Evolutionary conservation across 1,140 invertebrate genomes (phyloP).

Genomic region (Hesperophylax magnus): DNA sequence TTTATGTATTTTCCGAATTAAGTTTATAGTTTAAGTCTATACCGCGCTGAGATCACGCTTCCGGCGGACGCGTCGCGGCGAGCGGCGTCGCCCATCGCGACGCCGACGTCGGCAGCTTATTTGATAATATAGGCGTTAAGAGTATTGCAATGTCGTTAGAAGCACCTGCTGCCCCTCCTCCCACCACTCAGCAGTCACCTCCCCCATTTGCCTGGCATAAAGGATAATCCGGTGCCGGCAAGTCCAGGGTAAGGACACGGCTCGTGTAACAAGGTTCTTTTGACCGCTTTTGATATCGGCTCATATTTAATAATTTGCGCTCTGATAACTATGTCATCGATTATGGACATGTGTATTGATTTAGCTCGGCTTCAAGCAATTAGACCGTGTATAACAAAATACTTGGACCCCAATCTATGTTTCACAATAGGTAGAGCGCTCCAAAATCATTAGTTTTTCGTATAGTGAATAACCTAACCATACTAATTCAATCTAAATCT

Average conservation of each 20-base stretch:
- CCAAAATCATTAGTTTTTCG: no score
- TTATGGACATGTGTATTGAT: no score
- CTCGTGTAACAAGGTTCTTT: no score
- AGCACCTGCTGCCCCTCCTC: constrained; percentile 21
- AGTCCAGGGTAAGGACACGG: background rate
- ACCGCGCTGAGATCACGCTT: background rate
- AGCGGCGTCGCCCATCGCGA: background rate
- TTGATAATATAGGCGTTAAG: constrained; percentile 51
- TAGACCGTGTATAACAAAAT: no score
- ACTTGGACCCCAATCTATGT: no score
- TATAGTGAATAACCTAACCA: no score
- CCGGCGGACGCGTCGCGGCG: background rate
- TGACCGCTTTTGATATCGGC: no score
- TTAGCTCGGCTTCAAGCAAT: no score
- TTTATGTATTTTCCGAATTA: constrained; percentile 16
- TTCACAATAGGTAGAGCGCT: no score
- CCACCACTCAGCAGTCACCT: background rate
- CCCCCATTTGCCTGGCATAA: background rate
- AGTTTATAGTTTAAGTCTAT: constrained; percentile 20
- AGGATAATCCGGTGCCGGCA: background rate
- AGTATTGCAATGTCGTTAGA: constrained; percentile 53
- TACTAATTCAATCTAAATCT: no score
- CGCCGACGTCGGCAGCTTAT: constrained; percentile 37
- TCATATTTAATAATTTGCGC: no score
- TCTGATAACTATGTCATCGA: no score